Base-by-base conservation (phyloP, 2,797 vertebrate genomes). In the Periparus ater region DNA sequence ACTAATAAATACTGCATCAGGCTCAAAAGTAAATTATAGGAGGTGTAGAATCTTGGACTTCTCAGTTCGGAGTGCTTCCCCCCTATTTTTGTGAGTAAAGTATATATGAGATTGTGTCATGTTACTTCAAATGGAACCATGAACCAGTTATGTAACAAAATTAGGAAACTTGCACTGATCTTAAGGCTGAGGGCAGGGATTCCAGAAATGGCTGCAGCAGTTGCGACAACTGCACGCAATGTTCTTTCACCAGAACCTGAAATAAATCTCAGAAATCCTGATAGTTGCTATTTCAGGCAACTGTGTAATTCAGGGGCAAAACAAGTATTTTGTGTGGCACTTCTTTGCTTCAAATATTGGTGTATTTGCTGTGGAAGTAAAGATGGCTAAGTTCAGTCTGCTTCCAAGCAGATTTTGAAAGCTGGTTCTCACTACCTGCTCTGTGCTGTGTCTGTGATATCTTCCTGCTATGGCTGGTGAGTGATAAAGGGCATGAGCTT, bases 221-320 rank as follows among this genome's bases (percentile, higher is more conserved):
- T 72, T 77, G 53, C 87, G 88, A n/a, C 68, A 87, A 51, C 65
- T 83, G 81, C 72, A 88, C 2, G 0, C 65, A 40, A 21, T 80
- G 82, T 93, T 95, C 85, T 96, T 88, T 79, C 85, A 72, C 78
- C 68, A 80, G 65, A 91, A 61, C 65, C 44, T 73, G 79, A 86
- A 95, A 88, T 94, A 81, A 90, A 84, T 77, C 54, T 88, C 66
- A 92, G 82, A 91, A 96, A 85, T 79, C 74, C 60, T n/a, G 40
- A 54, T 67, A 13, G 57, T 76, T 86, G 22, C 53, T 73, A 4
- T 93, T 94, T 93, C 62, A 53, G 60, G 29, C 27, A 11, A 17
- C 57, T 93, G 66, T 83, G 89, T 83, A 83, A 91, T 67, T 88
- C 51, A 14, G 18, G 90, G 70, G 63, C 48, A 47, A 91, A 88